These are phyloP conservation scores for Miichthys miiuy DNA, from an alignment of 2,797 vertebrate species.

Conservation along the genomic window DNA sequence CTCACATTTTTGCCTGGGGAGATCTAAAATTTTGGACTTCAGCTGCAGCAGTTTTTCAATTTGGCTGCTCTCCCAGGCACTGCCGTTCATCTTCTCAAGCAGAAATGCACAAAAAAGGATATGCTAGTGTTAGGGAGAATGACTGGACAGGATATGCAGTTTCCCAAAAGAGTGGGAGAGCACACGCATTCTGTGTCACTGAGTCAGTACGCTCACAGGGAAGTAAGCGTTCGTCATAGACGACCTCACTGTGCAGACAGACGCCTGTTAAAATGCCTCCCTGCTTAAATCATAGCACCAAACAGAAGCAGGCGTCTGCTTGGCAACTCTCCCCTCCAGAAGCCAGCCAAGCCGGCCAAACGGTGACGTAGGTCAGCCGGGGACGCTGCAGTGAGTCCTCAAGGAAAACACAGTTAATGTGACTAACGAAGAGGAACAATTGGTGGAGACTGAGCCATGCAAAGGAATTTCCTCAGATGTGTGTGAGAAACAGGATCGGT, in stretches of 20 bases:
- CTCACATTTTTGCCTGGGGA: conserved; percentile 20
- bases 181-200: conserved; percentile 72
- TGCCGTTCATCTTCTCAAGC: conserved; percentile 52
- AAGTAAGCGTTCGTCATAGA: conserved; percentile 64
- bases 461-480: conserved; percentile 65
- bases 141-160: conserved; percentile 78
- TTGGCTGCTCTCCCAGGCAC: conserved; percentile 61
- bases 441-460: conserved; percentile 36
- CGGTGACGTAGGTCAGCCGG: conserved; percentile 46
- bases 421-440: conserved; percentile 59
- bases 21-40: conserved; percentile 26
- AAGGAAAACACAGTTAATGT: conserved; percentile 50
- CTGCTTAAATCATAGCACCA: conserved; percentile 70
- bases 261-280: conserved; percentile 69
- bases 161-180: conserved; percentile 62
- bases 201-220: conserved; percentile 65
- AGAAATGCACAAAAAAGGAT: conserved; percentile 73
- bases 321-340: conserved; percentile 57
- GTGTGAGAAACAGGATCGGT: conserved; percentile 29
- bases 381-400: conserved; percentile 51
- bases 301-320: conserved; percentile 66
- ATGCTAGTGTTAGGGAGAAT: conserved; percentile 59
- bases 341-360: conserved; percentile 52
- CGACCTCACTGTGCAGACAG: conserved; percentile 51
- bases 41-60: conserved; percentile 54